Conservation (phyloP, 1,140 invertebrate species). For the Aporrectodea caliginosa region DNA sequence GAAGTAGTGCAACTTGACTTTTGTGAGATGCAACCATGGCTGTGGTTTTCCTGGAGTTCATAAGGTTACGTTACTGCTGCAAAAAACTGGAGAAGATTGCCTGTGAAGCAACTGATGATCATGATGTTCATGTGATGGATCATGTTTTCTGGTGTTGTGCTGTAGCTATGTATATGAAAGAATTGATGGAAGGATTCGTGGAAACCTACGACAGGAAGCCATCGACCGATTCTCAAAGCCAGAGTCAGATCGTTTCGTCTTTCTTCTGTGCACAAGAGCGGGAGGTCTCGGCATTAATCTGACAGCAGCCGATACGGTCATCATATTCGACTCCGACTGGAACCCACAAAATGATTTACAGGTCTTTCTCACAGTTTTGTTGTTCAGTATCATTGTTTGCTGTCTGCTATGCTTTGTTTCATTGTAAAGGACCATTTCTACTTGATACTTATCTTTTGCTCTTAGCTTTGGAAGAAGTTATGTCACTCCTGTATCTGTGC, state of each 20-base stretch:
- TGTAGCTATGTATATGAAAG: slow-evolving; percentile 90
- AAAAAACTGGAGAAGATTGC: too few species aligned
- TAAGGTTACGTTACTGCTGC: too few species aligned
- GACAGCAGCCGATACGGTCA: slow-evolving; percentile 97
- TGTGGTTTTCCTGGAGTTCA: too few species aligned
- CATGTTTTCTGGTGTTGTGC: not conserved
- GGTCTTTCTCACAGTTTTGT: slow-evolving; percentile 46
- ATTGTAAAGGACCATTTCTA: too few species aligned
- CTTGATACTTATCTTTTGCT: too few species aligned
- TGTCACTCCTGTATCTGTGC: too few species aligned
- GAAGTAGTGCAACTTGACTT: too few species aligned
- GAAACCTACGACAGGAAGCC: slow-evolving; percentile 94
- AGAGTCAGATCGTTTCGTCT: slow-evolving; percentile 97
- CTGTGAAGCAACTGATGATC: too few species aligned
- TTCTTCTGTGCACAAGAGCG: slow-evolving; percentile 94
- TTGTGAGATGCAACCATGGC: too few species aligned
- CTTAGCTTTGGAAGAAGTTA: too few species aligned
- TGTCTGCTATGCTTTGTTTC: slow-evolving; percentile 34
- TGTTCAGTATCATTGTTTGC: too few species aligned
- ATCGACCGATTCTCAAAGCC: slow-evolving; percentile 82
- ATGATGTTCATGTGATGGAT: slow-evolving; percentile 17
- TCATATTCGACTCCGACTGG: slow-evolving; percentile 99
- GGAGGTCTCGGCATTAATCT: slow-evolving; percentile 97
- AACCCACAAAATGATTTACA: slow-evolving; percentile 99
- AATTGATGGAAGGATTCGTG: slow-evolving; percentile 95